phyloP scores from a whole-genome alignment of 2,113 vertebrate genomes.

The Toxotes jaculatrix region DNA sequence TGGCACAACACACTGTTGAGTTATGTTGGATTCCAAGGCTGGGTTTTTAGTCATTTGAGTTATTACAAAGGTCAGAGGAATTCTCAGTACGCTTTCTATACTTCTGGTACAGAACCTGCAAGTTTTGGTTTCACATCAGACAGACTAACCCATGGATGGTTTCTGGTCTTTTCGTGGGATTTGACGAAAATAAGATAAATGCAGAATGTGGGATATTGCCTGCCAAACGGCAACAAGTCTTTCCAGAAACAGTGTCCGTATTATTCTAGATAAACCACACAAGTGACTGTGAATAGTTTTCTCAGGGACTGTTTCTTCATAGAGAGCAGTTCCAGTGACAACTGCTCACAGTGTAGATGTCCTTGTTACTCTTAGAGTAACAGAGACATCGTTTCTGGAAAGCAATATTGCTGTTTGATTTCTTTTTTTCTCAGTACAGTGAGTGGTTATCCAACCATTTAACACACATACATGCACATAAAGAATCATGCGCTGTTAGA shows the following conservation, averaged over 20 bases:
- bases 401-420: not conserved
- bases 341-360: conserved; percentile 6
- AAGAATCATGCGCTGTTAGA: conserved; percentile 5
- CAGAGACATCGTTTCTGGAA: conserved; percentile 9
- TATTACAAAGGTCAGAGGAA: not conserved
- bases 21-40: not conserved
- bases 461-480: not conserved
- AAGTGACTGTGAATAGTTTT: not conserved
- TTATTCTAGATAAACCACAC: not conserved
- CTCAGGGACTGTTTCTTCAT: not conserved
- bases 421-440: not conserved
- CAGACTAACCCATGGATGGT: not conserved
- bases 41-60: not conserved
- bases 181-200: not conserved
- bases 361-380: conserved; percentile 6
- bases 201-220: not conserved
- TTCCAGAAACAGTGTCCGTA: not conserved
- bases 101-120: not conserved
- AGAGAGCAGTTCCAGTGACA: not conserved
- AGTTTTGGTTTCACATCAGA: not conserved
- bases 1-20: not conserved
- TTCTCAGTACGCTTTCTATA: too few species aligned
- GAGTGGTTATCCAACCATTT: conserved; percentile 4
- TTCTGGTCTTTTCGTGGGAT: not conserved
- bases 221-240: not conserved